Conservation (phyloP, 1,140 invertebrate genomes). For the Druon quercuslanigerum region DNA sequence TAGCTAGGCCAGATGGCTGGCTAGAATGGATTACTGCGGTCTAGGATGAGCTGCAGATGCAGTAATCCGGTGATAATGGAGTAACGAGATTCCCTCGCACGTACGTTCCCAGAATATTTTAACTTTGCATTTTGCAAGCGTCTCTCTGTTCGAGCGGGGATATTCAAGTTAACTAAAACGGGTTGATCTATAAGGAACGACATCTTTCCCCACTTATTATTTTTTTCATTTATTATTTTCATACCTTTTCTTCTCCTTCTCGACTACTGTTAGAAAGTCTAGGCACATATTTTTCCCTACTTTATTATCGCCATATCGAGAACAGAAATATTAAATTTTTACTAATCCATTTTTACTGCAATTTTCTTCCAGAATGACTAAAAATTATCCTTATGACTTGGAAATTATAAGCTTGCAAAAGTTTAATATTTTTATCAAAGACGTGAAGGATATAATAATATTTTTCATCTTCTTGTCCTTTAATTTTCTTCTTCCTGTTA, state of each 20-base stretch:
- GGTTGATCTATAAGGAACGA: background rate
- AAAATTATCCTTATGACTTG: too few species aligned
- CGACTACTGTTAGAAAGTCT: too few species aligned
- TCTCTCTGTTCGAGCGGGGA: constrained; percentile 5
- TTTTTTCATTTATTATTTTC: background rate
- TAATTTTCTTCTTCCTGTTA: background rate
- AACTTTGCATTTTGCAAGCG: constrained; percentile 64
- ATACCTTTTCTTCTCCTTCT: background rate
- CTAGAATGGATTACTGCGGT: constrained; percentile 59
- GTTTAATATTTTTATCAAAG: too few species aligned
- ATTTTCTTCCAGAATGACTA: too few species aligned
- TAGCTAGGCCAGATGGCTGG: constrained; percentile 37
- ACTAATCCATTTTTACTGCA: too few species aligned
- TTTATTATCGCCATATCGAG: too few species aligned
- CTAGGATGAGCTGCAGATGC: constrained; percentile 62
- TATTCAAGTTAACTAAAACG: constrained; percentile 14
- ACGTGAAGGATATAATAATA: too few species aligned
- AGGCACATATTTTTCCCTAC: too few species aligned
- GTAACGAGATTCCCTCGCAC: constrained; percentile 71
- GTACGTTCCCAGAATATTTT: constrained; percentile 72
- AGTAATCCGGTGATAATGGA: constrained; percentile 73
- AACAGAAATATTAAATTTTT: too few species aligned
- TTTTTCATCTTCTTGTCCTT: background rate
- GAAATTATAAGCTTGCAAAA: too few species aligned
- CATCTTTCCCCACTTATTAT: constrained; percentile 7